These are phyloP conservation scores for Manduca sexta DNA, from an alignment of 1,140 invertebrate species.

Conservation along the genomic window DNA sequence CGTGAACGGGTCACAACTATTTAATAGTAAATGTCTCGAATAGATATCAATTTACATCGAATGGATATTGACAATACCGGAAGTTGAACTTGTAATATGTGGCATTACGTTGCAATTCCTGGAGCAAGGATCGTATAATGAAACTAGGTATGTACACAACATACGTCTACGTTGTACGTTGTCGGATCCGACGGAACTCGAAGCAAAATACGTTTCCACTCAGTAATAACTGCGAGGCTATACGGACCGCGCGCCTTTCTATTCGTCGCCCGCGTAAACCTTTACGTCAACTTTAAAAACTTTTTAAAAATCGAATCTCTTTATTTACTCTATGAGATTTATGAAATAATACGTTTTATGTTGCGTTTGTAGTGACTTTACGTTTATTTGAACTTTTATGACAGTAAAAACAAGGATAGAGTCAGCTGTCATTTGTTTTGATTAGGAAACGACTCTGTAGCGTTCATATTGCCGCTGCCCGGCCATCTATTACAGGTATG, in stretches of 20 bases:
- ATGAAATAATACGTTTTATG: no score
- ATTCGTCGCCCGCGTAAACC: slow-evolving; percentile 39
- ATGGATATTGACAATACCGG: neutral
- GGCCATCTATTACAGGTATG: slow-evolving; percentile 19
- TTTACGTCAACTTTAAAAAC: slow-evolving; percentile 56
- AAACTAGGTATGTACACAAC: slow-evolving; percentile 9
- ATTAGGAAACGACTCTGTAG: slow-evolving; percentile 17
- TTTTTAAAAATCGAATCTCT: slow-evolving; percentile 26
- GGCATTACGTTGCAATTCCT: slow-evolving; percentile 14
- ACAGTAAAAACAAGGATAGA: slow-evolving; percentile 4
- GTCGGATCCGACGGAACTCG: slow-evolving; percentile 21
- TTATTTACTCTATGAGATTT: no score
- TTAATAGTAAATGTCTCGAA: neutral
- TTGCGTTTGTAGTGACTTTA: neutral
- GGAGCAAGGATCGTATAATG: slow-evolving; percentile 15
- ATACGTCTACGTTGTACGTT: slow-evolving; percentile 18
- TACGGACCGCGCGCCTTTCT: slow-evolving; percentile 51
- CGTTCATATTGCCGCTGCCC: slow-evolving; percentile 8
- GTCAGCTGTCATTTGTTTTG: slow-evolving; percentile 22
- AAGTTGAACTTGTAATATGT: slow-evolving; percentile 6
- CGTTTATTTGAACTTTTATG: slow-evolving; percentile 7
- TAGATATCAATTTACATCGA: neutral
- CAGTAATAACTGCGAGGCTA: slow-evolving; percentile 52
- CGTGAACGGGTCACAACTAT: neutral
- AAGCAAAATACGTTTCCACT: slow-evolving; percentile 29